Base-by-base conservation (phyloP, 2,888 invertebrate genomes). In the Callyntrura sp. region DNA sequence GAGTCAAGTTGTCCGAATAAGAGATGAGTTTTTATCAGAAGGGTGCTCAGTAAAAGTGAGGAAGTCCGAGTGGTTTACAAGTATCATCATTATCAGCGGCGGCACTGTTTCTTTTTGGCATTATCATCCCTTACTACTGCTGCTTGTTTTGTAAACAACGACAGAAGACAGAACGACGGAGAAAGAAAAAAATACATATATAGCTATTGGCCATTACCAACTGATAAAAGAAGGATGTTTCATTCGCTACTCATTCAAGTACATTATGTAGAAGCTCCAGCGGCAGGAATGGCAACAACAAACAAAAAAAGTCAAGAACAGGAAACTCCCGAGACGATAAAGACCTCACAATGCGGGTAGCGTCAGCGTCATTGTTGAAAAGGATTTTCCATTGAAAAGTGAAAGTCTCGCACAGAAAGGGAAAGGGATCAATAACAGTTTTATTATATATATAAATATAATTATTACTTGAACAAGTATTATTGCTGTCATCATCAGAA, bases 1-100 rank as follows among this genome's bases (percentile, higher is more conserved):
- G 14, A 73, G 73, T 73, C 12, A 62, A 62, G 43, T 14, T 48
- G 17, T 14, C 25, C 48, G 45, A 73, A 28, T 70, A 73, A 70
- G 51, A 57, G 84, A 57, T 57, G 17, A 45, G 55, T 35, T 35
- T 76, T 85, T 60, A 85, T 76, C 20, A 85, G n/a, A n/a, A 55
- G 73, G 84, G 57, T 76, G 55, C 57, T 85, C 48, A 68, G 51
- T 84, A 5, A 55, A 25, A 57, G 43, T 60, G 78, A 78, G 76
- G 78, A 85, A 76, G 60, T 62, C 70, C 73, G 73, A 85, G 73
- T 62, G 85, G 85, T 48, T 48, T 48, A 62, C 51, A 76, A 78
- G 85, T 85, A 85, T 85, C 78, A 85, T 85, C 62, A 78, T 43
- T 65, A 62, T 51, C 62, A 11, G 20, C 60, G 12, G 43, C 45